phyloP scores from a whole-genome alignment of 2,113 vertebrate genomes.

The Cryptomyrus ogoouensis region DNA sequence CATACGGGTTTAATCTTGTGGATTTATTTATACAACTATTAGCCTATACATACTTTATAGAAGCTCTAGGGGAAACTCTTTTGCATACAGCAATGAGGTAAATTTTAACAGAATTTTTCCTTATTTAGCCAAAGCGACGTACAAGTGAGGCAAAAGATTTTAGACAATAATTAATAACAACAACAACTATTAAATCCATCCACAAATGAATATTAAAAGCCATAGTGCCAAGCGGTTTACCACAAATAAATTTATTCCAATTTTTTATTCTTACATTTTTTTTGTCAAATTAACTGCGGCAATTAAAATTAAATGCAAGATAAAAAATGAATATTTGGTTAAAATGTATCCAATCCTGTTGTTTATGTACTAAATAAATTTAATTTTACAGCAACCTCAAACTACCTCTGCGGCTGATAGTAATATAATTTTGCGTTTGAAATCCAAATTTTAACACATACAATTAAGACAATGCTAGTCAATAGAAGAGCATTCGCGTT shows the following conservation, averaged over 20 bases:
- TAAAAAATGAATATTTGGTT: not conserved
- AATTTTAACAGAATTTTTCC: not conserved
- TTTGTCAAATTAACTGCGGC: not conserved
- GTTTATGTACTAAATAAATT: not conserved
- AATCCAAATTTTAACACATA: not conserved
- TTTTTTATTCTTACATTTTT: not conserved
- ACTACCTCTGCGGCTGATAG: not conserved
- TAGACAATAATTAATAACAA: not conserved
- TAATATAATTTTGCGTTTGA: not conserved
- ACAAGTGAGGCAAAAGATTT: not conserved
- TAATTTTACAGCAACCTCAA: not conserved
- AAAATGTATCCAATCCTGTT: not conserved
- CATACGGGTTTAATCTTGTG: not conserved
- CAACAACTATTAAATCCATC: not conserved
- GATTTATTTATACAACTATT: not conserved
- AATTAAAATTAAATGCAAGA: not conserved
- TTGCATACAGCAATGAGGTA: not conserved
- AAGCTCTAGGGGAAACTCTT: not conserved
- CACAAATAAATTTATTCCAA: not conserved
- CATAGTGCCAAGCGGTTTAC: not conserved
- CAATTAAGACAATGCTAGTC: not conserved
- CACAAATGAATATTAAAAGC: not conserved
- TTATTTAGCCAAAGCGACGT: not conserved
- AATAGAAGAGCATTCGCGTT: not conserved
- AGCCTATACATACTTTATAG: not conserved